A percentile compares a stretch with the other conserved stretches of the same genome.
Evolutionary conservation across 2,113 vertebrate species (phyloP).

Genomic region (Brachyhypopomus occidentalis): DNA sequence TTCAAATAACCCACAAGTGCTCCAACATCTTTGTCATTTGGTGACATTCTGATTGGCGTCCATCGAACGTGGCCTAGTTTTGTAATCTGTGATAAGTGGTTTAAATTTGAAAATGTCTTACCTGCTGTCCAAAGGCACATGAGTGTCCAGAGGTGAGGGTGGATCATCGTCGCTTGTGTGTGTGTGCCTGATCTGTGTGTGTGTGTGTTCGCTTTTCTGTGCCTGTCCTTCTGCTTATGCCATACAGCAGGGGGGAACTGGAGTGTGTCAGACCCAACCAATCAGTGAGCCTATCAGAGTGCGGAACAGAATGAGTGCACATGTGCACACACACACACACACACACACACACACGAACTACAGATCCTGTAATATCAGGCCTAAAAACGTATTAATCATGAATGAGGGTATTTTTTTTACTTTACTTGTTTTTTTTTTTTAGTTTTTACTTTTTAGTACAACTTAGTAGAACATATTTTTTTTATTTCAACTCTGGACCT

Average conservation of each 20-base stretch:
- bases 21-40: background rate
- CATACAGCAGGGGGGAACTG: slow-evolving; percentile 68
- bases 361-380: slow-evolving; percentile 16
- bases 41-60: background rate
- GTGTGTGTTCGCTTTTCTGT: slow-evolving; percentile 45
- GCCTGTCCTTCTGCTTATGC: slow-evolving; percentile 64
- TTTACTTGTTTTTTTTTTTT: too few species aligned
- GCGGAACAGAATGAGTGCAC: background rate
- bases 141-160: slow-evolving; percentile 52
- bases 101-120: slow-evolving; percentile 47
- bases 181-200: background rate
- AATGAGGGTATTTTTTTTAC: background rate
- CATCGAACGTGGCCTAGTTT: background rate
- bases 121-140: slow-evolving; percentile 56
- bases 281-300: slow-evolving; percentile 62
- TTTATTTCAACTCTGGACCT: background rate
- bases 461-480: too few species aligned
- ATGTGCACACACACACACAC: slow-evolving; percentile 31
- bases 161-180: slow-evolving; percentile 55
- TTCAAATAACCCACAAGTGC: background rate
- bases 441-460: too few species aligned
- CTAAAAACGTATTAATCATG: background rate
- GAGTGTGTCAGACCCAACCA: slow-evolving; percentile 57
- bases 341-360: slow-evolving; percentile 31
- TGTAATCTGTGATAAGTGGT: background rate